Evolutionary conservation across 30 jellyfish, hydroid and myxozoan genomes (phyloP), one percentile per base, ranked within the genome.

Genomic region (Turritopsis rubra): DNA sequence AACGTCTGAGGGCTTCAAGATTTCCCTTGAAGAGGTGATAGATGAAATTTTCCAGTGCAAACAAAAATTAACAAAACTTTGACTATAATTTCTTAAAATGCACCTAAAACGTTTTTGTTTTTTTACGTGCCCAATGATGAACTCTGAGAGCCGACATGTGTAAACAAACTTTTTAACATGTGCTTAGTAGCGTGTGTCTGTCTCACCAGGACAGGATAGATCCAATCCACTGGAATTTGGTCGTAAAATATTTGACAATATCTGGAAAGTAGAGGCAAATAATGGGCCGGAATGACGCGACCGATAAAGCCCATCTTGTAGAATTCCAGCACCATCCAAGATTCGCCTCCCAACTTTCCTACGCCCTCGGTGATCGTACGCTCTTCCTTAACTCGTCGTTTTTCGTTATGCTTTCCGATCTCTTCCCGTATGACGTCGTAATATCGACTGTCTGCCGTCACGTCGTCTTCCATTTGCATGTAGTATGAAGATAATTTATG

Each of bases 401-500:
- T 68, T 19, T 74, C n/a, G 71, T 74, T 74, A 22, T 24, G n/a
- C 0, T 21, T 16, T 24, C 24, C 24, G 16, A 89, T 54, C 24
- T 75, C 92, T 1, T 74, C 65, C 80, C 71, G 74, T 70, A 89
- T 75, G 17, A 21, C 29, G 21, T 89, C 81, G 75, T 75, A 89
- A 72, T 54, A 89, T 28, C 79, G 87, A 19, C 72, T 41, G 23
- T 89, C 89, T 26, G 82, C 75, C 0, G 16, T 27, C 4, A 89
- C 84, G 53, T 89, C 96, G 73, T 89, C 96, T 66, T 89, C 96
- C 21, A 89, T 54, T 52, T 89, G 96, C 71, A 89, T 71, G 82
- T 89, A 83, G 74, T 84, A 89, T 16, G 81, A 66, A 71, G 86
- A 72, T 65, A 73, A 82, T 86, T 87, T 87, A 75, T 52, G 30